Evolutionary conservation across 1,140 invertebrate species (phyloP), one percentile per base, ranked within the genome.

Genomic region (Mizuhopecten yessoensis): DNA sequence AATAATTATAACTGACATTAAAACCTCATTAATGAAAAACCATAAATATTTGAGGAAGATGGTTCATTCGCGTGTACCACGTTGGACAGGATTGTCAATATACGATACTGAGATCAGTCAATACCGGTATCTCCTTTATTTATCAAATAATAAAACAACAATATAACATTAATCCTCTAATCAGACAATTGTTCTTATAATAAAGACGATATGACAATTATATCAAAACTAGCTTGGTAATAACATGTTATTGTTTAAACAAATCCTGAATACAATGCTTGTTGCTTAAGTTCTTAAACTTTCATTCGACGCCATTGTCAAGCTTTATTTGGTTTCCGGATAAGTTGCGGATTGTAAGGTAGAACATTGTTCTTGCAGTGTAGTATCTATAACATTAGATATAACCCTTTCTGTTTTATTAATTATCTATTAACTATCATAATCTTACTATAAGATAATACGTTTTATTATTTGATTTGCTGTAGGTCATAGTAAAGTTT

Each of bases 1-100:
- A 75, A 75, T 75, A n/a, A n/a, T 75, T 75, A 75, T 75, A 75
- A 75, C 57, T 75, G 23, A 75, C 57, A 75, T 75, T 75, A 75
- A 75, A 75, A 75, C 57, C 57, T 75, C 57, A 75, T 75, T 75
- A 75, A 75, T 75, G 57, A 75, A n/a, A 29, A 3, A 29, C n/a
- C 57, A 75, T 75, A n/a, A 75, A 75, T 75, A 75, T 75, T 75
- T 75, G 5, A 75, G 57, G 0, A 75, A 5, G 57, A 75, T 75
- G 23, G 57, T n/a, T 75, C 57, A n/a, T 75, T 75, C 11, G 57
- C 57, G 57, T 75, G 57, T 13, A 9, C 11, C 57, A 75, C 0
- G 5, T 29, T 29, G 57, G 57, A 75, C 57, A 5, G 57, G 1
- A 75, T 29, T 9, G 57, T 0, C 5, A 75, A 75, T 75, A 75